Evolutionary conservation across 64 coral and sea anemone species (phyloP), one percentile per base, ranked within the genome.

Genomic region (Acropora tenuis): DNA sequence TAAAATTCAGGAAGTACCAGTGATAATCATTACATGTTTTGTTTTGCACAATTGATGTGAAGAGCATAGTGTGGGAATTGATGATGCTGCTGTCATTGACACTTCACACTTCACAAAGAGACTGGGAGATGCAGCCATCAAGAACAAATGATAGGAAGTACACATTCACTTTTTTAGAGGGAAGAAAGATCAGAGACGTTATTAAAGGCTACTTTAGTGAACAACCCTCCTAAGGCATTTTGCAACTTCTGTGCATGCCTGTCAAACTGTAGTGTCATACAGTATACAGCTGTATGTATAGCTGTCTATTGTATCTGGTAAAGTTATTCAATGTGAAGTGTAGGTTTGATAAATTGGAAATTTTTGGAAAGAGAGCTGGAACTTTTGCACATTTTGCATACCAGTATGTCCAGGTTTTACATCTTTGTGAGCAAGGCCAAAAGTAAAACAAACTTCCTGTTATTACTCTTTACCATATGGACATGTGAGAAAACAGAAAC

Each of bases 181-280:
- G 80, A 5, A 92, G 81, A 77, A 78, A 48, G 12, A 52, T 84
- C 7, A 85, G 69, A 43, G 13, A 92, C 43, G 77, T 92, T 20
- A 67, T 92, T 3, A 92, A 92, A 57, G 90, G 86, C 47, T 92
- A 92, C 19, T 92, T 86, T 86, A 49, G 50, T 74, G 89, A 91
- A 43, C 89, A 91, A 71, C 41, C 61, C 52, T 5, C 52, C 52
- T 55, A 55, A 55, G 52, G 52, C 52, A 55, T 55, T 55, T 55
- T 55, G 52, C 0, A 55, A 55, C 52, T 55, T 55, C 52, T 55
- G 52, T 55, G 52, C 52, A 55, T 55, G 52, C 52, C 52, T 55
- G 52, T 55, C 52, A 55, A 55, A 55, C 9, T 5, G 52, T 55
- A 9, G 30, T 30, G 30, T 55, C 52, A 55, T 55, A 30, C 30